Base-by-base conservation (phyloP, 2,888 invertebrate species). In the Stramonita haemastoma region DNA sequence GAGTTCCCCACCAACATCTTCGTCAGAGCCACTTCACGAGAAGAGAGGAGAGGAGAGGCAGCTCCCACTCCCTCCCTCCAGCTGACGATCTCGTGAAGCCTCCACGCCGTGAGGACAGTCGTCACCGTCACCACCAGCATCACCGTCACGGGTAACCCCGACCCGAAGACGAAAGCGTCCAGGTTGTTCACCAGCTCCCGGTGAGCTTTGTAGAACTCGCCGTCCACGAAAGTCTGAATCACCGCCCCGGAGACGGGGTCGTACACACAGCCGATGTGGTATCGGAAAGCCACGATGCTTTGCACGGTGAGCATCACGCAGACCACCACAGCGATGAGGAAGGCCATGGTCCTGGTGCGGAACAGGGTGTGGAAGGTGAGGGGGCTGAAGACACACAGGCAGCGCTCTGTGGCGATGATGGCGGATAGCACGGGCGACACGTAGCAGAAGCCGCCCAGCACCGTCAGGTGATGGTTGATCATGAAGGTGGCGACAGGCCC, bases 1-100 rank as follows among this genome's bases (percentile, higher is more conserved):
- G 86, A 86, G 11, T 56, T 70, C 6, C 36, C 66, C 4, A 86
- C n/a, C 34, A 86, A 26, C 86, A 86, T 86, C 46, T 56, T 86
- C 0, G 86, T 86, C 22, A 86, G 70, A 15, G 86, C 86, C 36
- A 70, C 36, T 36, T 86, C 86, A 19, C 22, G 57, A 26, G 36
- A 5, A n/a, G 86, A 86, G 26, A 73, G 1, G 0, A 81, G 8
- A 0, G 87, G 57, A 2, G 87, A 88, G 11, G 81, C 19, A 1
- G 87, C 60, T 2, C 70, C 36, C 2, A 77, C 60, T 2, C 70
- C 36, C 2, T 22, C 17, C 13, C 86, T 32, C 86, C 86, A 86
- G 66, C 26, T 29, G 26, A 32, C 66, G 34, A 57, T 66, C 86
- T 70, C 13, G 13, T 34, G 66, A 34, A 86, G 36, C 32, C 70